Evolutionary conservation across 2,797 vertebrate genomes (phyloP).

Genomic region (Enteromius radiatus): DNA sequence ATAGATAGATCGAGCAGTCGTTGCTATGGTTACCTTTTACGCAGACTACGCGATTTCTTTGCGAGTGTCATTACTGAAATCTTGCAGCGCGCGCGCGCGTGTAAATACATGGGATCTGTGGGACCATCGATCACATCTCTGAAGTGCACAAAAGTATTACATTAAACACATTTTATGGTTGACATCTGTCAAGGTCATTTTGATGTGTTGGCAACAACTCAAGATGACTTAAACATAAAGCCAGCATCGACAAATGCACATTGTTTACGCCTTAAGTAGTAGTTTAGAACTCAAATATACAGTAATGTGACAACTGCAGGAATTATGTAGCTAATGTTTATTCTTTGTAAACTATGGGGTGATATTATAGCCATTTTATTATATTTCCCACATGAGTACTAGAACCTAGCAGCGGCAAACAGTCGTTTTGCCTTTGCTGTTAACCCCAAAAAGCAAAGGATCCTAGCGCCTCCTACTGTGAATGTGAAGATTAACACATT

Average conservation of each 20-base stretch:
- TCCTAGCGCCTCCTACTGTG: constrained; percentile 58
- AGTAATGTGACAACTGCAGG: background rate
- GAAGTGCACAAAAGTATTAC: background rate
- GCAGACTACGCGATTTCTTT: background rate
- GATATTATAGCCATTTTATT: constrained; percentile 25
- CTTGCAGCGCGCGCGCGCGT: background rate
- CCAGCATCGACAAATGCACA: background rate
- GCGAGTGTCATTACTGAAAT: background rate
- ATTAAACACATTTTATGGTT: background rate
- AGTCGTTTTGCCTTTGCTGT: constrained; percentile 7
- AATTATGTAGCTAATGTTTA: background rate
- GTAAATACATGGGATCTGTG: background rate
- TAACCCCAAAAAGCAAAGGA: constrained; percentile 15
- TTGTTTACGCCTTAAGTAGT: background rate
- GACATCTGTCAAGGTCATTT: constrained; percentile 38
- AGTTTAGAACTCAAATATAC: background rate
- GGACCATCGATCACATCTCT: background rate
- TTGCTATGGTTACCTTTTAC: constrained; percentile 10
- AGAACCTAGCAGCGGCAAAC: constrained; percentile 14
- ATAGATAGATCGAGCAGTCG: background rate
- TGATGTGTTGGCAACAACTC: background rate
- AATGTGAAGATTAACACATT: constrained; percentile 33
- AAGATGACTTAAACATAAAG: background rate
- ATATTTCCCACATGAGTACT: constrained; percentile 22
- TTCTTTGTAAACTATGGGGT: constrained; percentile 24